phyloP scores from a whole-genome alignment of 2,113 vertebrate genomes.

The pig (Sus scrofa) region T2T-Sscrofa CM000823.6:27453501-27454000 shows the following conservation, averaged over 20 bases:
- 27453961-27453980: background rate
- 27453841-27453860: background rate
- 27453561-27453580: background rate
- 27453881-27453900: background rate
- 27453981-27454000: background rate
- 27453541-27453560: background rate
- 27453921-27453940: background rate
- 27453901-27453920: background rate
- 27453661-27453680: background rate
- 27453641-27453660: conserved; percentile 66
- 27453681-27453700: conserved; percentile 37
- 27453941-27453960: background rate
- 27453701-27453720: conserved; percentile 6
- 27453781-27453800: background rate
- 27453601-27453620: background rate
- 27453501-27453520: conserved; percentile 2
- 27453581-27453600: conserved; percentile 11
- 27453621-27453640: conserved; percentile 64
- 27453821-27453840: background rate
- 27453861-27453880: background rate
- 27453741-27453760: background rate
- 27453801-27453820: background rate
- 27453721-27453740: background rate
- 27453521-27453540: background rate
- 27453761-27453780: background rate